A percentile compares a stretch with the other conserved stretches of the same genome.
These are phyloP conservation scores for Isurus oxyrinchus DNA, from an alignment of 2,113 vertebrate species.

Conservation along the genomic window DNA sequence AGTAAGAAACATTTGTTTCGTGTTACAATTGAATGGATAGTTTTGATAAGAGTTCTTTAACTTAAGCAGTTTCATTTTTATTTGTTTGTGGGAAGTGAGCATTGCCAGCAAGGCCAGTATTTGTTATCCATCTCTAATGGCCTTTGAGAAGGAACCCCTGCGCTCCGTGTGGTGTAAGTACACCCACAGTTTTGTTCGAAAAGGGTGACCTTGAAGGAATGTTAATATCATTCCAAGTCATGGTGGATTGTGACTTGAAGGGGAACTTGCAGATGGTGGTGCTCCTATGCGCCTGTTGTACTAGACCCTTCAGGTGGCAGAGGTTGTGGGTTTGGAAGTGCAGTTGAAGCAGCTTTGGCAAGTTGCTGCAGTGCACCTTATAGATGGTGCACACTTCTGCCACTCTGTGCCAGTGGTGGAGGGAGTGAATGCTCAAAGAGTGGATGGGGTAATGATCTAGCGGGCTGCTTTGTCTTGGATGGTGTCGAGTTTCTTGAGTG, in stretches of 20 bases:
- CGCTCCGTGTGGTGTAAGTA: background rate
- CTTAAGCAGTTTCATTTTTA: background rate
- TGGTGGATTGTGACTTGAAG: background rate
- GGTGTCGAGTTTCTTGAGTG: too few species aligned
- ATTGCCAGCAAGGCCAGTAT: background rate
- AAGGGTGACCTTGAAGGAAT: background rate
- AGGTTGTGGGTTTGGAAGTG: too few species aligned
- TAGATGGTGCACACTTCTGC: too few species aligned
- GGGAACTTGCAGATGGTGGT: background rate
- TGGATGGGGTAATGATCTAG: too few species aligned
- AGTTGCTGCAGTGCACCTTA: too few species aligned
- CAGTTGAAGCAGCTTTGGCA: too few species aligned
- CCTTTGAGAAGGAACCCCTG: background rate
- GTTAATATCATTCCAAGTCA: background rate
- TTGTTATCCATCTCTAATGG: background rate
- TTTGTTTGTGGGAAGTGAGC: background rate
- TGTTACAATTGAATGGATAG: conserved; percentile 12
- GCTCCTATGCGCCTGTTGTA: background rate
- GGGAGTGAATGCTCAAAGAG: too few species aligned
- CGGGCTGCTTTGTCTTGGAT: too few species aligned
- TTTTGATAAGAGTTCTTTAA: background rate
- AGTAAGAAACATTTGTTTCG: conserved; percentile 57
- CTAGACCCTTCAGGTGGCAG: too few species aligned
- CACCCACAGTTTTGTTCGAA: background rate
- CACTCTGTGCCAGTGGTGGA: too few species aligned